Conservation (phyloP, 2,888 invertebrate genomes). For the Aphidius colemani region DNA sequence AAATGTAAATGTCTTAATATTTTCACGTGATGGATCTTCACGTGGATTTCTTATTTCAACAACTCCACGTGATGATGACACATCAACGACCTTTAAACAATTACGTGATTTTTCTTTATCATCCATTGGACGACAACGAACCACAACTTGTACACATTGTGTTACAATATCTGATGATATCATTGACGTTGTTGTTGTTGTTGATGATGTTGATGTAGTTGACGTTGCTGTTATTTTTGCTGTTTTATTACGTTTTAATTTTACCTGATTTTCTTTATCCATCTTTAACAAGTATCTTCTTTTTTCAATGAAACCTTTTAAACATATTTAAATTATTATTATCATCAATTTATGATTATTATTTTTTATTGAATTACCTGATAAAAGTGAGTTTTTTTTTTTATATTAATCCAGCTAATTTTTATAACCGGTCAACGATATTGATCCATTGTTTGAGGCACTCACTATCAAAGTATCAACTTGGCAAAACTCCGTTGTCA, state of each 20-base stretch:
- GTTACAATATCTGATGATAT: slow-evolving; percentile 43
- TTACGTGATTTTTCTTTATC: slow-evolving; percentile 80
- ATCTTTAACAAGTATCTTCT: not conserved
- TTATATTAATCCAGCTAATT: not conserved
- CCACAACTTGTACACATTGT: slow-evolving; percentile 93
- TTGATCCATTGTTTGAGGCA: slow-evolving; percentile 27
- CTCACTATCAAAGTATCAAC: slow-evolving; percentile 18
- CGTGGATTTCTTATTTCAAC: slow-evolving; percentile 90
- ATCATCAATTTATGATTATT: not conserved
- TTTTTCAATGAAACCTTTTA: too few species aligned
- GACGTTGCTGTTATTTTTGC: not conserved
- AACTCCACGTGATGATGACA: slow-evolving; percentile 83
- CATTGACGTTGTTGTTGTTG: slow-evolving; percentile 28
- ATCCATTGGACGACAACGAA: slow-evolving; percentile 94
- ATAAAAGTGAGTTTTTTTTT: not conserved
- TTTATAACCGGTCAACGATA: slow-evolving; percentile 9
- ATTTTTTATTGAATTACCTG: not conserved
- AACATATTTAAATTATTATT: not conserved
- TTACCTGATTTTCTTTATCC: slow-evolving; percentile 10
- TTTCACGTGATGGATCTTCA: slow-evolving; percentile 68
- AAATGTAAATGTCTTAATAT: slow-evolving; percentile 94
- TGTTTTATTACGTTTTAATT: not conserved
- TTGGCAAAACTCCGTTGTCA: slow-evolving; percentile 19
- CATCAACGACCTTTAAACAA: slow-evolving; percentile 79
- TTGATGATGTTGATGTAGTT: not conserved